Evolutionary conservation across 2,888 invertebrate genomes (phyloP), one percentile per base, ranked within the genome.

Genomic region (Imbricaverruca yamaguchii): DNA sequence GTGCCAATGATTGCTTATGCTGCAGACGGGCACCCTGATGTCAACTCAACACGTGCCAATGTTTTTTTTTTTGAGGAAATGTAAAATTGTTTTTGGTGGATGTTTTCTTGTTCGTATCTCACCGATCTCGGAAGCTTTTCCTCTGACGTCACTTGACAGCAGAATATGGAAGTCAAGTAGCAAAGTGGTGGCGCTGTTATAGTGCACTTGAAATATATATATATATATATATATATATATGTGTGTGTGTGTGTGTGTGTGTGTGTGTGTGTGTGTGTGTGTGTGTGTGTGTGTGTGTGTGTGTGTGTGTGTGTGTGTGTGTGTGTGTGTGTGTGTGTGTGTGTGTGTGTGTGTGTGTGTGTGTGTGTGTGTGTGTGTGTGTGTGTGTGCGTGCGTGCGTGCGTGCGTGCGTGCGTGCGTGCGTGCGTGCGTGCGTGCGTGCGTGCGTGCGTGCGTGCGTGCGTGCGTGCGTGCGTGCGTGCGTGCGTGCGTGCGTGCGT

Each of bases 161-260:
- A 39, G 39, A 39, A 39, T 39, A 39, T 39, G 2, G 39, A 39
- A 39, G 39, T 4, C 39, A 39, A 39, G 39, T 39, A 39, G 39
- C 39, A 1, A 39, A 39, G 39, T 39, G 39, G 39, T 39, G 39
- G 39, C 39, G 39, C 39, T 39, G 39, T 4, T 39, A 39, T 39
- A 39, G 39, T 4, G 39, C 39, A 39, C 39, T 39, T 39, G 2
- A 39, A 39, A 39, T 74, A 10, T 74, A n/a, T 74, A n/a, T 74
- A n/a, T 74, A n/a, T 74, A n/a, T 21, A 10, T 74, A n/a, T 74
- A n/a, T 74, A n/a, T 74, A n/a, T 74, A n/a, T 74, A n/a, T 74
- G 53, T 74, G 53, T 74, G 53, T 74, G 53, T 74, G 53, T 74
- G 53, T 74, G 53, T 74, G 53, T 74, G 53, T 74, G 53, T 74